Conservation (phyloP, 2,888 invertebrate genomes). For the Aphodius granarius region DNA sequence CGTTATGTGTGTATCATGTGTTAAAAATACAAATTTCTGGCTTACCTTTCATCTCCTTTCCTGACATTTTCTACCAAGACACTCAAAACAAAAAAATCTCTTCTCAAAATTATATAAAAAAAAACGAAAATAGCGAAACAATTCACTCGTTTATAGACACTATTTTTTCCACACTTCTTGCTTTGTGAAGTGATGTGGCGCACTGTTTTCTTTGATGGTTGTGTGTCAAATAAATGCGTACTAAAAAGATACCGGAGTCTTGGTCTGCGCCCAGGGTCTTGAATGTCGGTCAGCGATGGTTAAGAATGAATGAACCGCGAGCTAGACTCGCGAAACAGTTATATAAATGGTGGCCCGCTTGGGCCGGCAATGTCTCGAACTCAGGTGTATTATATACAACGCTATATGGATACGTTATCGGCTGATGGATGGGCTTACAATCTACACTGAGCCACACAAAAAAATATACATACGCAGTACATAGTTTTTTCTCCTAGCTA, state of each 20-base stretch:
- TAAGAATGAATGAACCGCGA: slow-evolving; percentile 41
- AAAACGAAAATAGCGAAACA: too few relatives aligned
- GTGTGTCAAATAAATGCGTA: not conserved
- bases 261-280: slow-evolving; percentile 23
- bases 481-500: not conserved
- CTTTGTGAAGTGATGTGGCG: not conserved
- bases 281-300: slow-evolving; percentile 45
- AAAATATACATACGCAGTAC: not conserved
- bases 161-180: too few relatives aligned
- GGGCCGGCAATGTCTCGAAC: slow-evolving; percentile 12
- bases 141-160: too few relatives aligned
- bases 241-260: not conserved
- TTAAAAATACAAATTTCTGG: too few relatives aligned
- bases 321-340: slow-evolving; percentile 42
- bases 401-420: not conserved
- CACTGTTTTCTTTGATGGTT: not conserved
- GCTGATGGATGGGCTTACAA: not conserved
- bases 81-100: too few relatives aligned
- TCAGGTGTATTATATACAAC: slow-evolving; percentile 13
- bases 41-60: too few relatives aligned
- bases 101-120: too few relatives aligned
- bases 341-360: slow-evolving; percentile 36
- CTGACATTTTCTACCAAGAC: too few relatives aligned
- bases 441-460: not conserved
- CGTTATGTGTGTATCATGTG: too few relatives aligned